These are phyloP conservation scores for Galemys pyrenaicus DNA, from an alignment of 2,113 vertebrate species.

Conservation along the genomic window DNA sequence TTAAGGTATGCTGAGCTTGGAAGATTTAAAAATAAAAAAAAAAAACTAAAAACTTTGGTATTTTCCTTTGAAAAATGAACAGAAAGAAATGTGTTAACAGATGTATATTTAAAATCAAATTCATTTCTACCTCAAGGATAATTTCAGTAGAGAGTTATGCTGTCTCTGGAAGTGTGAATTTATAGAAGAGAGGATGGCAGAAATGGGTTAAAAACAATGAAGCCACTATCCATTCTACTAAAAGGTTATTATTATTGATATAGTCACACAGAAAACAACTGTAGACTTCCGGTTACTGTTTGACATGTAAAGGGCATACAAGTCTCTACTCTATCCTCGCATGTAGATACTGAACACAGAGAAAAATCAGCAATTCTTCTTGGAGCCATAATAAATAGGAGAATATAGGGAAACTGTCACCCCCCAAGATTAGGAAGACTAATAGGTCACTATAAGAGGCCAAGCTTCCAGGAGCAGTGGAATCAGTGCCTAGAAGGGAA, in stretches of 20 bases:
- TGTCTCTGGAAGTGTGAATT: background rate
- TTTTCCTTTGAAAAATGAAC: background rate
- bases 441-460: background rate
- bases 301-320: background rate
- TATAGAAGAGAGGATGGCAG: background rate
- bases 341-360: background rate
- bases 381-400: background rate
- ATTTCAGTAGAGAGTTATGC: background rate
- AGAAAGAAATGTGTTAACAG: background rate
- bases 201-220: background rate
- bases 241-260: background rate
- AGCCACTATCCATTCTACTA: background rate
- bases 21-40: no score
- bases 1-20: background rate
- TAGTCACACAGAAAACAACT: background rate
- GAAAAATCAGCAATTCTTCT: background rate
- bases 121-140: background rate
- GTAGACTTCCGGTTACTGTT: background rate
- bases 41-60: background rate
- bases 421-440: background rate
- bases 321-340: background rate
- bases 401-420: background rate
- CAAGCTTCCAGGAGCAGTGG: background rate
- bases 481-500: background rate
- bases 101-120: background rate